Base-by-base conservation (phyloP, 1,140 invertebrate genomes). In the Heliothis subflexa region DNA sequence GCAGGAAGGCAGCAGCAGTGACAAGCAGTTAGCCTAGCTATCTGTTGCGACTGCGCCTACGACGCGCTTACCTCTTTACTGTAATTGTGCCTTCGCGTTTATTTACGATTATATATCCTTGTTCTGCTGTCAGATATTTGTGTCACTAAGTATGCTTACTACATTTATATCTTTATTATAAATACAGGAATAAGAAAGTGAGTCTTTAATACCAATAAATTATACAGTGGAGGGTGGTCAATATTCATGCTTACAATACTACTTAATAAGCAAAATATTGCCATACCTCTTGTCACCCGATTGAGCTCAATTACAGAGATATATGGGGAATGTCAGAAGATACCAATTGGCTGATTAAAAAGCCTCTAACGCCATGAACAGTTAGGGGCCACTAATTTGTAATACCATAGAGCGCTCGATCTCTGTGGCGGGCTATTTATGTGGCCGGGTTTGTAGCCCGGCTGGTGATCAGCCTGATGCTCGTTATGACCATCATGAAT, bases 331-430 rank as follows among this genome's bases (percentile, higher is more conserved):
- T 57, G 21, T 57, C 25, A n/a, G 25, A 57, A 57, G 55, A 9
- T 18, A 57, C 55, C 64, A 9, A 50, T 50, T 21, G 10, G 16
- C 18, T 68, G 40, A 49, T 68, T 68, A 25, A 68, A 68, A 50
- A 49, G 2, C 33, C 49, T 68, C 16, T 68, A 21, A 45, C 18
- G 40, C 61, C 61, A 64, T n/a, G 40, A 68, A 68, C 40, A 21
- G 45, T 68, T 68, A 49, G 64, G 45, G 61, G 61, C n/a, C 64
- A 49, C 40, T 68, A 68, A 68, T 68, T 68, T 50, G 40, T 68
- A 21, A 11, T 21, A 68, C 50, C 40, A 57, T 57, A 21, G 45
- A 14, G 64, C 45, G 40, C 14, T 7, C 45, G 40, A 68, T 68
- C 64, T 68, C 45, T 68, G 10, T 40, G n/a, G 7, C 64, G 62